A percentile compares a stretch with the other conserved stretches of the same genome.
phyloP scores from a whole-genome alignment of 2,113 vertebrate genomes.

The Ctenomys sociabilis region DNA sequence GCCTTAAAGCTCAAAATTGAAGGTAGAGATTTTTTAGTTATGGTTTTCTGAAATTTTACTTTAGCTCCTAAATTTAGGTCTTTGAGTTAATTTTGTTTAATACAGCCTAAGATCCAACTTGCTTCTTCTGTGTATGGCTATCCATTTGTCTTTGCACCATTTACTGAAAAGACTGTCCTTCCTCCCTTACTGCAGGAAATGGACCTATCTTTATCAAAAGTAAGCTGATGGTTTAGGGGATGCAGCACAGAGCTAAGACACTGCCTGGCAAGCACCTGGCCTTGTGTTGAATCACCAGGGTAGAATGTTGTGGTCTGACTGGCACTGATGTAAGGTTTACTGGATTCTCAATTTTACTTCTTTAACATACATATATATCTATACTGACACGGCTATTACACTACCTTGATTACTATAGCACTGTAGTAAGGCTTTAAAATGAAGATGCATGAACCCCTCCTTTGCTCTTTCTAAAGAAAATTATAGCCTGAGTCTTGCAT shows the following conservation, averaged over 20 bases:
- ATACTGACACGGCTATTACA: background rate
- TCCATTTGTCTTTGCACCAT: background rate
- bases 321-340: background rate
- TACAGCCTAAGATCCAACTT: background rate
- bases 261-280: background rate
- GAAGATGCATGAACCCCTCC: background rate
- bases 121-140: background rate
- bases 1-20: background rate
- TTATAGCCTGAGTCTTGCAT: background rate
- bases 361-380: background rate
- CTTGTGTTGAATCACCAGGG: background rate
- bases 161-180: background rate
- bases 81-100: background rate
- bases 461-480: background rate
- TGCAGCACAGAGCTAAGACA: background rate
- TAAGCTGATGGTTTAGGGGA: background rate
- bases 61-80: conserved; percentile 6
- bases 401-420: background rate
- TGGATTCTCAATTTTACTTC: background rate
- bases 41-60: background rate
- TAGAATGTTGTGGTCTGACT: background rate
- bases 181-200: background rate
- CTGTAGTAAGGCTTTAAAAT: background rate
- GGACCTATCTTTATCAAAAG: background rate
- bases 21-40: background rate